phyloP scores from a whole-genome alignment of 2,113 vertebrate genomes.

The Synodontis membranacea region DNA sequence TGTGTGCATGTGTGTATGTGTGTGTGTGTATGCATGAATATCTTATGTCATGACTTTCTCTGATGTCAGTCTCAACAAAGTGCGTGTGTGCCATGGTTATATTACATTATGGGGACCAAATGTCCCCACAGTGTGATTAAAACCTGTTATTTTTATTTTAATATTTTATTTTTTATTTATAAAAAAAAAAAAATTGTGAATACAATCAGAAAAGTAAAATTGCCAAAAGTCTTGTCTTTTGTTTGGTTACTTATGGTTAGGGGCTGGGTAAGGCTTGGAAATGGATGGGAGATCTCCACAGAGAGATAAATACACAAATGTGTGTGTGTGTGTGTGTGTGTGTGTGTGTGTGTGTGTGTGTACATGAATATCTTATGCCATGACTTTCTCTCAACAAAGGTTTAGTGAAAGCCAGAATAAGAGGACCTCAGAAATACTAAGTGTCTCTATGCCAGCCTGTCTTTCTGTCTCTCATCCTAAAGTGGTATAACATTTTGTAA shows the following conservation, averaged over 20 bases:
- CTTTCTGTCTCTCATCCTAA: neutral
- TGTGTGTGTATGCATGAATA: constrained; percentile 7
- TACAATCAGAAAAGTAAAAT: too few relatives aligned
- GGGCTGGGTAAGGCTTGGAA: too few relatives aligned
- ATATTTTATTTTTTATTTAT: too few relatives aligned
- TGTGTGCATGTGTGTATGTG: neutral
- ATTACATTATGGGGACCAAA: too few relatives aligned
- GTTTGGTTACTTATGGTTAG: too few relatives aligned
- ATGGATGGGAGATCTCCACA: too few relatives aligned
- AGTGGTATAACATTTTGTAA: neutral
- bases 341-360: neutral
- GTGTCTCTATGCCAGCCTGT: neutral
- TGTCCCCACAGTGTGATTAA: too few relatives aligned
- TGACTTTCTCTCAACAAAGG: constrained; percentile 16
- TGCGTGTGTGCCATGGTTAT: too few relatives aligned
- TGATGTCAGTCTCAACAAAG: constrained; percentile 23
- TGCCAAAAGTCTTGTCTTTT: too few relatives aligned
- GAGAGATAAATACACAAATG: too few relatives aligned
- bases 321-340: constrained; percentile 5
- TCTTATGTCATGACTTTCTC: neutral
- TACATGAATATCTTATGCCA: neutral
- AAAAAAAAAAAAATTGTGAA: too few relatives aligned
- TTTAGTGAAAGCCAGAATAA: constrained; percentile 7
- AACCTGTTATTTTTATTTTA: too few relatives aligned
- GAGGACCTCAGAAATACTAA: neutral